Evolutionary conservation across 2,113 vertebrate genomes (phyloP), one percentile per base, ranked within the genome.

Genomic region (Anhinga anhinga): DNA sequence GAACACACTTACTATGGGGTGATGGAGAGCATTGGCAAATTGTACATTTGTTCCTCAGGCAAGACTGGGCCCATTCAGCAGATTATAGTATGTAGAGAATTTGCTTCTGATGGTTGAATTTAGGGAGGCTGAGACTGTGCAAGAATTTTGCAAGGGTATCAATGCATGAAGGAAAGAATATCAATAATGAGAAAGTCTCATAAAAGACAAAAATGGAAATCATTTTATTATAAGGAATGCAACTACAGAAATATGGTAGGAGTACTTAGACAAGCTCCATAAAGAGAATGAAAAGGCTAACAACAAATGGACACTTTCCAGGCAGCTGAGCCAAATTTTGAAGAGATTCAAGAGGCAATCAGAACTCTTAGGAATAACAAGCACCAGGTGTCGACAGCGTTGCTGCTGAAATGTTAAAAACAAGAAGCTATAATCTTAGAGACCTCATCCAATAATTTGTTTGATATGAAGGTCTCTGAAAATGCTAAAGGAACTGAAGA

Each of bases 311-410:
- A 61, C 70, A 52, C 10, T 73, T 87, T 95, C 77, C 69, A 96
- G 84, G 34, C 77, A 91, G 70, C 69, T 91, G 34, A 95, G 78
- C 55, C 77, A 97, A 93, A 94, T 84, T 96, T 63, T 91, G 42
- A 74, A 86, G 83, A 78, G 32, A 94, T 76, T 94, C 93, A 87
- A 95, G 89, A 91, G 89, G 73, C 69, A 94, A 93, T 93, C 89
- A 96, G 69, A 86, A 61, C 61, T 76, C 83, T 82, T 78, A 89
- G 55, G 55, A 94, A 91, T 93, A 96, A 95, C 65, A 93, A 95
- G 91, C n/a, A 94, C 69, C 89, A 94, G 94, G 91, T 95, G 93
- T 90, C 5, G 5, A 88, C 34, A 95, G 32, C 42, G 47, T 15
- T 71, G 77, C 9, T 59, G 18, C 55, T 91, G 42, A 84, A 91